phyloP scores from a whole-genome alignment of 2,888 invertebrate genomes.

The Aporophyla lueneburgensis region DNA sequence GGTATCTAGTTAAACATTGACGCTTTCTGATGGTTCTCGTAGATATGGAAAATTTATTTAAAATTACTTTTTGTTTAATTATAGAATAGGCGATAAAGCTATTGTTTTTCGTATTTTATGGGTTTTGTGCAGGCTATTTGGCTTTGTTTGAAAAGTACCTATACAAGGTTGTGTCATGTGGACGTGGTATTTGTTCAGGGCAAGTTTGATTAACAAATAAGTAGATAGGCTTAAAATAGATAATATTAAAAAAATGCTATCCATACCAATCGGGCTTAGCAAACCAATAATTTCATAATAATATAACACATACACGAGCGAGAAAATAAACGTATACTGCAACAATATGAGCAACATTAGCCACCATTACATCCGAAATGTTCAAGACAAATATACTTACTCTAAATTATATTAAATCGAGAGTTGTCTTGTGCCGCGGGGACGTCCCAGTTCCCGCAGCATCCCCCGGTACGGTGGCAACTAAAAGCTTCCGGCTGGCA shows the following conservation, averaged over 20 bases:
- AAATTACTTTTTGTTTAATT: conserved; percentile 53
- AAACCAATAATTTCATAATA: background rate
- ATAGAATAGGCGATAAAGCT: conserved; percentile 27
- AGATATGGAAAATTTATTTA: conserved; percentile 52
- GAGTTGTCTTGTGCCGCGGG: conserved; percentile 27
- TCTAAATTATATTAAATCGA: conserved; percentile 25
- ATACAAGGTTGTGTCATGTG: background rate
- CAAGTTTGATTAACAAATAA: background rate
- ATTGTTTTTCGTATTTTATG: conserved; percentile 41
- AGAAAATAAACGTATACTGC: background rate
- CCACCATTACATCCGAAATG: conserved; percentile 4
- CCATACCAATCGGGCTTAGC: background rate
- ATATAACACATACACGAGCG: background rate
- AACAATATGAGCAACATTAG: background rate
- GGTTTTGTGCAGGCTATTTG: conserved; percentile 8
- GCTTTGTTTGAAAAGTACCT: conserved; percentile 21
- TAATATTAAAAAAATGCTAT: background rate
- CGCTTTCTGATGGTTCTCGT: conserved; percentile 34
- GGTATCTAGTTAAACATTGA: conserved; percentile 52
- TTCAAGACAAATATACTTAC: conserved; percentile 22
- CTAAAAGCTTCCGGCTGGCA: conserved; percentile 59
- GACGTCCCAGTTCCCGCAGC: conserved; percentile 6
- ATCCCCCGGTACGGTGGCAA: conserved; percentile 9
- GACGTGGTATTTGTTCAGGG: background rate
- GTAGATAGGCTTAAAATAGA: background rate